Percentiles rank a stretch among this genome's conserved stretches.
Evolutionary conservation across 2,113 vertebrate species (phyloP).

Genomic region (Hemicordylus capensis): DNA sequence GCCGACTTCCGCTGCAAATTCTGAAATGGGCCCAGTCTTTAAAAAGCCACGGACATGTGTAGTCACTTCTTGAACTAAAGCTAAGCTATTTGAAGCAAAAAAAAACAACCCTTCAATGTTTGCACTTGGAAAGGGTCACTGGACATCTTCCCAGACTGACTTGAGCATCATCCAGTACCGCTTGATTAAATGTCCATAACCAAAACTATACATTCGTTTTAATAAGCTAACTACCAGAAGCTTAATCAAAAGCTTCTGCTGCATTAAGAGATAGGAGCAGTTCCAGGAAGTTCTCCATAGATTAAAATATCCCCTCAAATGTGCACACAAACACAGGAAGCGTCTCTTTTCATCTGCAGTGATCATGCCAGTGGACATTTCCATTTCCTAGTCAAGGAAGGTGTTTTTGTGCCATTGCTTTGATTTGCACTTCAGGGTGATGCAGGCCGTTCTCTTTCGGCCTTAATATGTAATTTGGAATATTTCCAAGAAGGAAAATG

Average conservation of each 20-base stretch:
- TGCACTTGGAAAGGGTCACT: constrained; percentile 53
- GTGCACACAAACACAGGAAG: too few relatives aligned
- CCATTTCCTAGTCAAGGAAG: constrained; percentile 1
- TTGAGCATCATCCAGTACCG: constrained; percentile 51
- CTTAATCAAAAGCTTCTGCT: constrained; percentile 51
- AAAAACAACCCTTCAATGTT: constrained; percentile 55
- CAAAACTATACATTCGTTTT: constrained; percentile 9
- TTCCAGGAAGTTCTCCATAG: constrained; percentile 24
- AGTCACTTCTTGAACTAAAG: not conserved
- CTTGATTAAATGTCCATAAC: constrained; percentile 23
- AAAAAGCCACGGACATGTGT: not conserved
- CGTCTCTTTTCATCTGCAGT: constrained; percentile 34
- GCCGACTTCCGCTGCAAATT: not conserved
- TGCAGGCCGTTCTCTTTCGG: not conserved
- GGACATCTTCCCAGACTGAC: constrained; percentile 47
- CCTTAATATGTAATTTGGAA: not conserved
- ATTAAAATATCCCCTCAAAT: not conserved
- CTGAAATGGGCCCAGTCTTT: not conserved
- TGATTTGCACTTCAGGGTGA: constrained; percentile 36
- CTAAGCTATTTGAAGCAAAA: constrained; percentile 26
- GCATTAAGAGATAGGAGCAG: constrained; percentile 25
- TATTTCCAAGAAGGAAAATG: not conserved
- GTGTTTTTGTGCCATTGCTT: constrained; percentile 7
- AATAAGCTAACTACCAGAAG: constrained; percentile 46
- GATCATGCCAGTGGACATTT: constrained; percentile 44